Base-by-base conservation (phyloP, 2,888 invertebrate genomes). In the Strigamia maritima region DNA sequence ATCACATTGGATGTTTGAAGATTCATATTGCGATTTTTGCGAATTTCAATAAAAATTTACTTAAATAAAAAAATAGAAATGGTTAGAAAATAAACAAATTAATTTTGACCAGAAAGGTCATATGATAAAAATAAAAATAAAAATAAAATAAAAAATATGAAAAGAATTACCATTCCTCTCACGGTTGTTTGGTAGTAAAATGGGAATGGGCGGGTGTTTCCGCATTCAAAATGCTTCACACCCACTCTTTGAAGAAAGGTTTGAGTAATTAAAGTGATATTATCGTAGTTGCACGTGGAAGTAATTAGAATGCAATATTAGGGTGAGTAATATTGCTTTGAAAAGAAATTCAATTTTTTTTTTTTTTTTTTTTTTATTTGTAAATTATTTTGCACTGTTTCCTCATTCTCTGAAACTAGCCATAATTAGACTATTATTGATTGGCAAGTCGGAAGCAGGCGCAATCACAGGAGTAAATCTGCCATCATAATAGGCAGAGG, bases 371-470 rank as follows among this genome's bases (percentile, higher is more conserved):
- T 54, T 49, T 54, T 54, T 44, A 12, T n/a, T 8, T 40, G 14
- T 54, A 3, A 19, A 19, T 54, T 54, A n/a, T 54, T 54, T 54
- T 54, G 19, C 19, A 8, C 54, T 54, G 54, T 54, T 54, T 54
- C 54, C 54, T 54, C 54, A 54, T 54, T 54, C 54, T 54, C 16
- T 54, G 54, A 54, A 54, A 54, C 54, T n/a, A 19, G 54, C 3
- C 54, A 54, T 54, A 54, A 54, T 54, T 54, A 54, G 54, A 54
- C 54, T 54, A 19, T 19, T 54, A 54, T 54, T 54, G 54, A 54
- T 54, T 54, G 54, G 54, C 54, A 54, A 54, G 54, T 54, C 54
- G 54, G 54, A 54, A 54, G 54, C 54, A 54, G 54, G 54, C 54
- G 54, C 54, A 54, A 54, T 54, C 54, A 54, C 54, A 54, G 54